A percentile compares a stretch with the other conserved stretches of the same genome.
phyloP scores from a whole-genome alignment of 2,797 vertebrate species.

The Lateolabrax maculatus region DNA sequence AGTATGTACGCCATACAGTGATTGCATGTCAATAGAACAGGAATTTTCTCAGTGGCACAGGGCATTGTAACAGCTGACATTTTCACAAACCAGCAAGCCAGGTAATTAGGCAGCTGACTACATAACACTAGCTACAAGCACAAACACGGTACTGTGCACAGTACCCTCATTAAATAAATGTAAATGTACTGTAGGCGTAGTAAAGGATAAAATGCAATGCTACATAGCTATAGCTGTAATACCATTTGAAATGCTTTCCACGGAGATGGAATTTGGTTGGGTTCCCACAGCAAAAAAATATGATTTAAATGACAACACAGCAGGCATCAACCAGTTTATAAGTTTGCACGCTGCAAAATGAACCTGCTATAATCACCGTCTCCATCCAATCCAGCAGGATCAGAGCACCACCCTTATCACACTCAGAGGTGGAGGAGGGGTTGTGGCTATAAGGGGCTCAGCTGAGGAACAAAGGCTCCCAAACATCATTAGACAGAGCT shows the following conservation, averaged over 20 bases:
- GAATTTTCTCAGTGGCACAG: conserved; percentile 56
- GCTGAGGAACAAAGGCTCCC: conserved; percentile 40
- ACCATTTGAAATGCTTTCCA: conserved; percentile 53
- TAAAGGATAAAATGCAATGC: conserved; percentile 57
- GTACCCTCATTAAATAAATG: conserved; percentile 75
- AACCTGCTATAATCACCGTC: conserved; percentile 52
- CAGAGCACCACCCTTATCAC: conserved; percentile 52
- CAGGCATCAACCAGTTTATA: conserved; percentile 45
- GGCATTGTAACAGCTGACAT: conserved; percentile 76
- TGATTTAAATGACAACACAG: conserved; percentile 50
- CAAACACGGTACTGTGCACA: conserved; percentile 65
- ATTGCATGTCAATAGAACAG: conserved; percentile 39
- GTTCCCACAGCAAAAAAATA: conserved; percentile 36
- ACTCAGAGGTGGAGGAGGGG: conserved; percentile 43
- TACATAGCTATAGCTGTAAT: conserved; percentile 46
- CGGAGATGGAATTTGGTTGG: conserved; percentile 47
- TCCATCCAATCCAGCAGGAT: conserved; percentile 52
- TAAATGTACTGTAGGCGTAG: conserved; percentile 71
- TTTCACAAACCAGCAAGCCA: conserved; percentile 83
- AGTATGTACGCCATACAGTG: conserved; percentile 47
- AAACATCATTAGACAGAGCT: conserved; percentile 61
- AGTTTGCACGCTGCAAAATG: conserved; percentile 40
- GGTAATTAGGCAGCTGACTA: conserved; percentile 80
- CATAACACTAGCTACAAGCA: conserved; percentile 75
- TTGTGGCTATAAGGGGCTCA: conserved; percentile 42